Evolutionary conservation across 2,113 vertebrate species (phyloP).

Genomic region (Oncorhynchus keta): DNA sequence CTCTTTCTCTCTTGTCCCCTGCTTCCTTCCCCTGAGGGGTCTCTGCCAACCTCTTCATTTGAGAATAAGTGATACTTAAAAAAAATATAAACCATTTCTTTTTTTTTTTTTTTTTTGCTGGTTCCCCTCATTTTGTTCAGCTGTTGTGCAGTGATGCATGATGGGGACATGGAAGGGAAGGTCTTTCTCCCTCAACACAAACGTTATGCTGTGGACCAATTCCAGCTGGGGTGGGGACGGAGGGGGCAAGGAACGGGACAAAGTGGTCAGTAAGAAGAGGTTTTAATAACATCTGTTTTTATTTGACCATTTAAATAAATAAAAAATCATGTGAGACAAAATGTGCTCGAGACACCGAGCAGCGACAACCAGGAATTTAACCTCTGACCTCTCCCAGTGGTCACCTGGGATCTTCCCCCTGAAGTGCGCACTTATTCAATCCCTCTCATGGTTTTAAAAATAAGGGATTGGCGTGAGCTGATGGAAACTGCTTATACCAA

Average conservation of each 20-base stretch:
- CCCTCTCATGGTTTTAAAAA: too few relatives aligned
- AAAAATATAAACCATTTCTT: too few relatives aligned
- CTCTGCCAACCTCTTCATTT: slow-evolving; percentile 31
- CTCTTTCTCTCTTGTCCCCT: slow-evolving; percentile 22
- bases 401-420: background rate
- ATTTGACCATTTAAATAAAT: slow-evolving; percentile 54
- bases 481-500: too few relatives aligned
- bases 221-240: slow-evolving; percentile 72
- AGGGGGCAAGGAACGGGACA: slow-evolving; percentile 1
- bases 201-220: slow-evolving; percentile 89
- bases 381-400: slow-evolving; percentile 11
- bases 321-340: slow-evolving; percentile 52
- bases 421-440: background rate
- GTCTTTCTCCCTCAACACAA: slow-evolving; percentile 55
- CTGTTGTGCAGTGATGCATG: slow-evolving; percentile 54
- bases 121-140: slow-evolving; percentile 35
- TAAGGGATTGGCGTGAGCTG: too few relatives aligned
- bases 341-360: slow-evolving; percentile 51
- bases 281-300: slow-evolving; percentile 35
- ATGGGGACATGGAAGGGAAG: slow-evolving; percentile 39
- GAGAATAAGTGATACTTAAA: slow-evolving; percentile 49
- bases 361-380: slow-evolving; percentile 4
- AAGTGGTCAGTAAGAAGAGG: slow-evolving; percentile 17
- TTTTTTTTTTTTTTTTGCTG: slow-evolving; percentile 34
- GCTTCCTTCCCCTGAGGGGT: slow-evolving; percentile 20